These are phyloP conservation scores for Hystrix brachyura DNA, from an alignment of 2,113 vertebrate species.

Conservation along the genomic window DNA sequence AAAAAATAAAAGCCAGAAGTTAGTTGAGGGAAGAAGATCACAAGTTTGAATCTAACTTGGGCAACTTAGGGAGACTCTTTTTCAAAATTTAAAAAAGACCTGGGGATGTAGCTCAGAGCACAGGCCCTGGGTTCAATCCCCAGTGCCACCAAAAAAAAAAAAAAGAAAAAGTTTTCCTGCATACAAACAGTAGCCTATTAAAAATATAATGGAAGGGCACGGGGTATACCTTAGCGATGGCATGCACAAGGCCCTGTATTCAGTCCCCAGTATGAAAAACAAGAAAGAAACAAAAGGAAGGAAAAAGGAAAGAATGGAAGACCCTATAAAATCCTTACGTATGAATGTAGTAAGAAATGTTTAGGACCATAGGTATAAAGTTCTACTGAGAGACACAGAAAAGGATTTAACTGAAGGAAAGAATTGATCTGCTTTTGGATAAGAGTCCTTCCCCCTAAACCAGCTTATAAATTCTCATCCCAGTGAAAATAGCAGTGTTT, in stretches of 20 bases:
- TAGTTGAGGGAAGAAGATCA: neutral
- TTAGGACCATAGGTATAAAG: neutral
- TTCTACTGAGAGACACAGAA: neutral
- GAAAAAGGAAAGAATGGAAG: neutral
- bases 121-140: neutral
- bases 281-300: neutral
- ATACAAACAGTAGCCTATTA: neutral
- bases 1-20: constrained; percentile 32
- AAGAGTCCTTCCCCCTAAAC: constrained; percentile 15
- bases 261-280: neutral
- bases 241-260: neutral
- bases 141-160: neutral
- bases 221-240: neutral
- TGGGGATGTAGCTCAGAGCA: neutral
- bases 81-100: neutral
- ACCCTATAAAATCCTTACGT: constrained; percentile 5
- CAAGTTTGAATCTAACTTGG: neutral
- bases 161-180: neutral
- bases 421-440: constrained; percentile 14
- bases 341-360: constrained; percentile 37
- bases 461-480: neutral
- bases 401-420: constrained; percentile 1
- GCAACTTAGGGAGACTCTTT: neutral
- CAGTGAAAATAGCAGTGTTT: neutral
- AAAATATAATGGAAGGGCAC: neutral